These are phyloP conservation scores for Cotesia congregata DNA, from an alignment of 2,888 invertebrate genomes.

Conservation along the genomic window DNA sequence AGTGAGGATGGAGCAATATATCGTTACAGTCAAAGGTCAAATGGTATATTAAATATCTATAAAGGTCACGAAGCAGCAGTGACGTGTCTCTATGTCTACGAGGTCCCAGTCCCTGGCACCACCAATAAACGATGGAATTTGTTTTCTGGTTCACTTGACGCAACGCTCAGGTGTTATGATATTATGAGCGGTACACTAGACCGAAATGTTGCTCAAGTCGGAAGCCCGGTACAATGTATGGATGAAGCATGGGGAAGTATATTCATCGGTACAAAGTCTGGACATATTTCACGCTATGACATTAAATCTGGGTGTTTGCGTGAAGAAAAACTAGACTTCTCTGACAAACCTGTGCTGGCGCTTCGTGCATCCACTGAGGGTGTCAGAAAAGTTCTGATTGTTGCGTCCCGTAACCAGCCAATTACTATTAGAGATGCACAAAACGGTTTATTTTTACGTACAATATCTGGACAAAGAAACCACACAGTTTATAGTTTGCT, in stretches of 20 bases:
- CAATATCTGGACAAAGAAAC: constrained; percentile 74
- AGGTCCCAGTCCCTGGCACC: constrained; percentile 63
- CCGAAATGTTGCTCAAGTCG: constrained; percentile 72
- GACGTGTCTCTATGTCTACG: constrained; percentile 75
- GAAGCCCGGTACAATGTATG: constrained; percentile 81
- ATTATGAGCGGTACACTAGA: constrained; percentile 73
- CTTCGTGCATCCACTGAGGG: constrained; percentile 83
- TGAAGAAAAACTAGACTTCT: constrained; percentile 71
- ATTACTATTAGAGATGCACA: constrained; percentile 82
- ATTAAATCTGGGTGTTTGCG: constrained; percentile 70
- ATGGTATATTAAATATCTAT: constrained; percentile 73
- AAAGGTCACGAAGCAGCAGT: constrained; percentile 75
- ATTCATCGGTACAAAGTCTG: constrained; percentile 81
- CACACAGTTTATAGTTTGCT: constrained; percentile 80
- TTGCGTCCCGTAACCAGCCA: constrained; percentile 79
- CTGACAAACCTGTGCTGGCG: constrained; percentile 78
- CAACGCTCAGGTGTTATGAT: constrained; percentile 75
- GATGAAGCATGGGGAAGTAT: constrained; percentile 81
- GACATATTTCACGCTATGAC: constrained; percentile 79
- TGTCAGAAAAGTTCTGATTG: constrained; percentile 78
- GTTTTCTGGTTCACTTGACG: constrained; percentile 77
- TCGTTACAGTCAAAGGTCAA: constrained; percentile 73
- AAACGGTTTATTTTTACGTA: constrained; percentile 78
- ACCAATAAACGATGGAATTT: constrained; percentile 72
- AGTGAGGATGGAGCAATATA: constrained; percentile 78